phyloP scores from a whole-genome alignment of 1,140 invertebrate genomes.

The Drosophila teissieri region DNA sequence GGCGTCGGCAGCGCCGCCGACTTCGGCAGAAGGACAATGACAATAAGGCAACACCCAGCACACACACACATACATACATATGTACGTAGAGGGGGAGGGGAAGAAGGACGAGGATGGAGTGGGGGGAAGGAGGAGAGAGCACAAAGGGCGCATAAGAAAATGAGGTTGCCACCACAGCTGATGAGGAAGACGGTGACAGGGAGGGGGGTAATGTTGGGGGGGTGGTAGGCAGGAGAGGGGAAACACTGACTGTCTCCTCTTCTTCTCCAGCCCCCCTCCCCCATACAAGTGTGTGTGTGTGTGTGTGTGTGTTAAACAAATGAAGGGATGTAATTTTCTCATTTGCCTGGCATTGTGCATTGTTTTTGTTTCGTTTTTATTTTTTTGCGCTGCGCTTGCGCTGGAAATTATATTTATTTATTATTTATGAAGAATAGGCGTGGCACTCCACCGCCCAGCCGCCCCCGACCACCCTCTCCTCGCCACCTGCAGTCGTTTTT shows the following conservation, averaged over 20 bases:
- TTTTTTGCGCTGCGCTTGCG: conserved; percentile 74
- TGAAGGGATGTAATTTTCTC: conserved; percentile 85
- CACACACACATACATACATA: conserved; percentile 31
- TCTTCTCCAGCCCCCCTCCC: not conserved
- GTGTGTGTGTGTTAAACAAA: conserved; percentile 74
- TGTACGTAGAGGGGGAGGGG: not conserved
- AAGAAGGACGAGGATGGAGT: not conserved
- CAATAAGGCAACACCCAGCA: conserved; percentile 76
- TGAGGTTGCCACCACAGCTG: conserved; percentile 79
- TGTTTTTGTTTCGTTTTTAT: conserved; percentile 50
- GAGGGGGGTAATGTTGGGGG: conserved; percentile 5
- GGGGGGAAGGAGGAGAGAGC: not conserved
- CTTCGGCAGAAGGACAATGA: conserved; percentile 63
- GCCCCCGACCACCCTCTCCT: not conserved
- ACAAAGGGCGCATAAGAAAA: conserved; percentile 46
- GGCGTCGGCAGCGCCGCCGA: conserved; percentile 27
- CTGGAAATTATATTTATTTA: conserved; percentile 81
- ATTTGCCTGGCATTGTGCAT: conserved; percentile 81
- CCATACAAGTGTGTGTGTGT: conserved; percentile 7
- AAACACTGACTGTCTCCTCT: conserved; percentile 49
- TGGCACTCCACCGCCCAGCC: conserved; percentile 51
- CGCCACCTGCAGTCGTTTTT: conserved; percentile 45
- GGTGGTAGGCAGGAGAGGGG: not conserved
- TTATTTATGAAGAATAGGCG: conserved; percentile 80
- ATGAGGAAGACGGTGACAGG: conserved; percentile 48